phyloP scores from a whole-genome alignment of 2,888 invertebrate species.

The Drosophila rellima region DNA sequence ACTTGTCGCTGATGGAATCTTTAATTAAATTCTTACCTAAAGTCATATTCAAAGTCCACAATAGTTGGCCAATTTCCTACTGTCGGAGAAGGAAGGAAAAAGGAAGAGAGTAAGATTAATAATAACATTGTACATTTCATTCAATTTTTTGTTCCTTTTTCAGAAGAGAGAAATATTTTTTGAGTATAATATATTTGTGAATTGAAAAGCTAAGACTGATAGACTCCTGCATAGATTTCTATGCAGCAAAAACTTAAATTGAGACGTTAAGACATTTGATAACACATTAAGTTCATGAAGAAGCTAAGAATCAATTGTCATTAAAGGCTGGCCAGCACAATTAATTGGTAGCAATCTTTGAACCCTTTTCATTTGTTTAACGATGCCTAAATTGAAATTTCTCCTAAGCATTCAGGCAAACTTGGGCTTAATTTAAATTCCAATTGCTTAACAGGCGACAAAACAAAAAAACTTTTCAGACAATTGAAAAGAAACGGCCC shows the following conservation, averaged over 20 bases:
- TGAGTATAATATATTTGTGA: background rate
- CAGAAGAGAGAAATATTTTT: background rate
- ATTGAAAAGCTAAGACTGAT: background rate
- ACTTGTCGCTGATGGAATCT: constrained; percentile 30
- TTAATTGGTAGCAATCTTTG: constrained; percentile 43
- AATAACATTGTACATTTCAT: background rate
- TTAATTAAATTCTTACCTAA: constrained; percentile 55
- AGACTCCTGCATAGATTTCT: background rate
- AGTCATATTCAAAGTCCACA: constrained; percentile 36
- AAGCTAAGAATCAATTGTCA: constrained; percentile 41
- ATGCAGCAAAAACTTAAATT: background rate
- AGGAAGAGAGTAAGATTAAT: background rate
- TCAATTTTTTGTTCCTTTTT: background rate
- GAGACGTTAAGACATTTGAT: background rate
- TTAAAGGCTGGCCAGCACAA: constrained; percentile 31
- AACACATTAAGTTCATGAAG: background rate
- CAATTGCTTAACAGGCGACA: constrained; percentile 32
- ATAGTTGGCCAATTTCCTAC: constrained; percentile 39
- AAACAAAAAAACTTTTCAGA: constrained; percentile 48
- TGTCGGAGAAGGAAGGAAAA: background rate
- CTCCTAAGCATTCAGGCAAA: constrained; percentile 43
- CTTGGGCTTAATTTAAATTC: constrained; percentile 64
- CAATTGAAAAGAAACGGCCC: constrained; percentile 55
- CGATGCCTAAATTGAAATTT: constrained; percentile 44
- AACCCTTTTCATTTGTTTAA: constrained; percentile 45